These are phyloP conservation scores for Sebastes kiyomatsui DNA, from an alignment of 2,797 vertebrate species.

Conservation along the genomic window DNA sequence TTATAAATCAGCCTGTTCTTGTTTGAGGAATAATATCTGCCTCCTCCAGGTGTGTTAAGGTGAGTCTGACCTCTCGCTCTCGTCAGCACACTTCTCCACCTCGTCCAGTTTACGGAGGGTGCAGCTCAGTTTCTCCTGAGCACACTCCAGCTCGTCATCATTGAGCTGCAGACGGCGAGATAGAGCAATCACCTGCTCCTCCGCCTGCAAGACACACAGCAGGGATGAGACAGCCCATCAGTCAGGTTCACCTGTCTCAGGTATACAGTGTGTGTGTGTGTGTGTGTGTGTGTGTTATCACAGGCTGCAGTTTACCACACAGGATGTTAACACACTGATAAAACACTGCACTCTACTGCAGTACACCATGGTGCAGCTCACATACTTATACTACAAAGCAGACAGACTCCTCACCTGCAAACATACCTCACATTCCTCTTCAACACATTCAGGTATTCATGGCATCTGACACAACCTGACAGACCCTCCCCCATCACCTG, in stretches of 20 bases:
- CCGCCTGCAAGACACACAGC: conserved; percentile 77
- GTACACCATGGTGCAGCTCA: no score
- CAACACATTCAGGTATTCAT: not conserved
- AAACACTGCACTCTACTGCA: no score
- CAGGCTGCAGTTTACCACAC: not conserved
- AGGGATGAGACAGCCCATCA: not conserved
- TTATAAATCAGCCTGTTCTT: not conserved
- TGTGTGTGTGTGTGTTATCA: not conserved
- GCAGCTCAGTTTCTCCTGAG: conserved; percentile 88
- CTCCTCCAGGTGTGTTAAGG: not conserved
- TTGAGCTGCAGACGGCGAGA: conserved; percentile 90
- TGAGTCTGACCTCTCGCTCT: conserved; percentile 86
- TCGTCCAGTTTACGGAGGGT: conserved; percentile 91
- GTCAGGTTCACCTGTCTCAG: not conserved
- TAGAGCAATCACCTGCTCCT: conserved; percentile 88
- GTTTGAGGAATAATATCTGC: not conserved
- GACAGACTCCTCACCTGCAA: no score
- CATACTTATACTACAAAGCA: no score
- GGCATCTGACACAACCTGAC: not conserved
- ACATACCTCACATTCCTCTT: not conserved
- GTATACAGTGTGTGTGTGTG: not conserved
- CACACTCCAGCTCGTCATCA: conserved; percentile 91
- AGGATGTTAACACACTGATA: no score
- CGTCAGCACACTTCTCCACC: conserved; percentile 90
- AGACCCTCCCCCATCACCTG: not conserved